Evolutionary conservation across 2,113 vertebrate genomes (phyloP).

Genomic region (Labeo rohita): DNA sequence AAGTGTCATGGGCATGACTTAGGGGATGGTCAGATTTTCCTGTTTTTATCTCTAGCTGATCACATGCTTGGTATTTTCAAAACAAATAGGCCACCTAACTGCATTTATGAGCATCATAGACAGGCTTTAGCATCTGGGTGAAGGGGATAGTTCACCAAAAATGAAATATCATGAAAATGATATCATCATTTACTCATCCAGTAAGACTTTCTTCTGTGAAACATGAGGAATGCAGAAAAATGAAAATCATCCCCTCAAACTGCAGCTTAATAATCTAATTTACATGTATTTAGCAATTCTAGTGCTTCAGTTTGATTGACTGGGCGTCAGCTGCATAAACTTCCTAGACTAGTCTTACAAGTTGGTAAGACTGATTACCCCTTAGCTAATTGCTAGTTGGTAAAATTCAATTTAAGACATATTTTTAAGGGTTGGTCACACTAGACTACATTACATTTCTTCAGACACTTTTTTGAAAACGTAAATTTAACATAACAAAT

Average conservation of each 20-base stretch:
- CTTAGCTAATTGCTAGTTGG: neutral
- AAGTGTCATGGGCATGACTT: too few relatives aligned
- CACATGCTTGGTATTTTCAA: neutral
- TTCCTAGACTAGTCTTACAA: neutral
- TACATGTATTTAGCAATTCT: neutral
- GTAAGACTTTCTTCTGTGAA: neutral
- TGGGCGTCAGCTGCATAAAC: neutral
- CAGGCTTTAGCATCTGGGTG: neutral
- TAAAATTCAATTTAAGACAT: too few relatives aligned
- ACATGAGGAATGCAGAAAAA: neutral
- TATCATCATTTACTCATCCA: too few relatives aligned
- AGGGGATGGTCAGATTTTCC: too few relatives aligned
- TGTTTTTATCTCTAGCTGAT: too few relatives aligned
- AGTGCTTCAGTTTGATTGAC: neutral
- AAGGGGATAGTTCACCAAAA: neutral
- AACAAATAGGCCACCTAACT: neutral
- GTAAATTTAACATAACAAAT: too few relatives aligned
- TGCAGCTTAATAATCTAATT: neutral
- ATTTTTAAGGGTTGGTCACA: neutral
- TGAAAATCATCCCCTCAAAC: neutral
- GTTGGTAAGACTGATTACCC: neutral
- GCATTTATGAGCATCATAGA: neutral
- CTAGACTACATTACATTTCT: neutral
- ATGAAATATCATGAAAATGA: neutral
- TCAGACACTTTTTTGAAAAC: too few relatives aligned